These are phyloP conservation scores for Pantherophis vulpinus DNA, from an alignment of 2,797 vertebrate genomes.

Conservation along the genomic window DNA sequence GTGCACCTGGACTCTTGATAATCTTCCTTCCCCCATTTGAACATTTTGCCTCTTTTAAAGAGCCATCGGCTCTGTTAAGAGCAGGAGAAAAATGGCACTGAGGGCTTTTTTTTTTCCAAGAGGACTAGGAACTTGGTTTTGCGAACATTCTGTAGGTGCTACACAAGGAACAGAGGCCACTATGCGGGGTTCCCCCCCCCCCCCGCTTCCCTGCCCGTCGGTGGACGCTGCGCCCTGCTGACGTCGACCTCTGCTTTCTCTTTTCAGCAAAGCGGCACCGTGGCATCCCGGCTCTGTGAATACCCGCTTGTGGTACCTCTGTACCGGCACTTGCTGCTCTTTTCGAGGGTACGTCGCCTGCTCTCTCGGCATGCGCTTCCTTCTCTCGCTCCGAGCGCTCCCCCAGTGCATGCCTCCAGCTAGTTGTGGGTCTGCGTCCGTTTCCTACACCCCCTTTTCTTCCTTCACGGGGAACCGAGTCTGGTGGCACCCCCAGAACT, in stretches of 20 bases:
- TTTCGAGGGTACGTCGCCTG: conserved; percentile 73
- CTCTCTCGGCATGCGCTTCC: accelerated
- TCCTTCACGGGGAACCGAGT: not conserved
- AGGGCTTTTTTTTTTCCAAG: no score
- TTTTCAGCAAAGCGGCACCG: conserved; percentile 54
- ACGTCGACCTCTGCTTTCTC: conserved; percentile 49
- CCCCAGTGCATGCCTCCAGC: not conserved
- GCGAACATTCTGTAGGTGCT: not conserved
- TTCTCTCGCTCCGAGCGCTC: not conserved
- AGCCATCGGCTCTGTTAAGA: not conserved
- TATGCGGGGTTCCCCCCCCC: accelerated
- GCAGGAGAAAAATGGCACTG: not conserved
- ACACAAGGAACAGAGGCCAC: not conserved
- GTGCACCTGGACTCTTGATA: no score
- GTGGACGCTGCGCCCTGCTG: not conserved
- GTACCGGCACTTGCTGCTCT: conserved; percentile 77
- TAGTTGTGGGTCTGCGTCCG: accelerated
- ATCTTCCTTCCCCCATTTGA: not conserved
- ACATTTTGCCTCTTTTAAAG: not conserved
- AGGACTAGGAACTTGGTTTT: not conserved
- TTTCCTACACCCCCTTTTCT: not conserved
- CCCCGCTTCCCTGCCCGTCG: accelerated
- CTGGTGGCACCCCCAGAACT: not conserved
- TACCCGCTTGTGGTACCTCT: conserved; percentile 78
- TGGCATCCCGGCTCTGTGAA: conserved; percentile 66